These are phyloP conservation scores for Pocillopora damicornis DNA, from an alignment of 64 coral and sea anemone genomes.

Conservation along the genomic window DNA sequence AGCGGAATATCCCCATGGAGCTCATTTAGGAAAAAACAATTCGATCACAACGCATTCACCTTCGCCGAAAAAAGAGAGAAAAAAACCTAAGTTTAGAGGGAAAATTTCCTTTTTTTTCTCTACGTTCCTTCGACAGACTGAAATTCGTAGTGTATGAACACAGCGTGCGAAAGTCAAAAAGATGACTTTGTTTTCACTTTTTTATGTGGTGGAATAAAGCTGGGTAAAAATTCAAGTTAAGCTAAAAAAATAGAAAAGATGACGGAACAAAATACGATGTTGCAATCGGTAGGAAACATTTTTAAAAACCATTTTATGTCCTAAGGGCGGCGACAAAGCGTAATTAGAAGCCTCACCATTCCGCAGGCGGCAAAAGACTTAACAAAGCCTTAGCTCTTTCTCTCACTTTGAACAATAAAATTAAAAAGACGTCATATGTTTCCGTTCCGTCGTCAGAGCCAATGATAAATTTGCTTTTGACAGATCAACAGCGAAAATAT, in stretches of 20 bases:
- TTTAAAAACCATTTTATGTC: background rate
- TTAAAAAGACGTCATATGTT: background rate
- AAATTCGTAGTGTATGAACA: too few relatives aligned
- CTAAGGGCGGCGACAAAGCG: background rate
- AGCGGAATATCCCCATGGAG: too few relatives aligned
- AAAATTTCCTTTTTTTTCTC: too few relatives aligned
- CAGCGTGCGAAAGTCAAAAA: too few relatives aligned
- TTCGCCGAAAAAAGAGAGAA: too few relatives aligned
- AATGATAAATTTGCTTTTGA: background rate
- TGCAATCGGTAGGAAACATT: background rate
- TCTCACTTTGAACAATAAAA: background rate
- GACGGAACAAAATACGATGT: background rate
- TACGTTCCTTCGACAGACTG: too few relatives aligned
- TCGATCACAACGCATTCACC: too few relatives aligned
- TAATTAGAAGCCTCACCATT: background rate
- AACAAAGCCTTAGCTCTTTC: too few relatives aligned
- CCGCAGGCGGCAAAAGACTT: conserved; percentile 6
- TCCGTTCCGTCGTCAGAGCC: background rate
- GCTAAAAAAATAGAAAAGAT: conserved; percentile 4
- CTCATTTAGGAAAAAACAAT: too few relatives aligned
- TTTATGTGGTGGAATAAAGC: too few relatives aligned
- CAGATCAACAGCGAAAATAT: background rate
- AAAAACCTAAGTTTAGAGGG: too few relatives aligned
- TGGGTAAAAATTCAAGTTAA: background rate
- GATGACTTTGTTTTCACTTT: too few relatives aligned